Evolutionary conservation across 2,113 vertebrate species (phyloP).

Genomic region (Neomonachus schauinslandi): DNA sequence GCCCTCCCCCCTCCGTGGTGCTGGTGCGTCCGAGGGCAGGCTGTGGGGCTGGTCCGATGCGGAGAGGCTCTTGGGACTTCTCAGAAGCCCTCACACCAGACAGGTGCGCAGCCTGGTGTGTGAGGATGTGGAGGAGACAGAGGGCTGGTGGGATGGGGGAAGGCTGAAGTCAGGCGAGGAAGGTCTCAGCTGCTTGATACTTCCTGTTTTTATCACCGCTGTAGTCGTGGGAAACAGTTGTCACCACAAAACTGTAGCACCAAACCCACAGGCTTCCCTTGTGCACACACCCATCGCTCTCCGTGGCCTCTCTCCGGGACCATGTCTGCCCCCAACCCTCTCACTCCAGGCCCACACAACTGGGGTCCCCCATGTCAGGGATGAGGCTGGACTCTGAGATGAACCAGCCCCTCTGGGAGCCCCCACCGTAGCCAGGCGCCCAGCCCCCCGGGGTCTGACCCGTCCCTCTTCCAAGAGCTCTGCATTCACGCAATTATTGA

Average conservation of each 20-base stretch:
- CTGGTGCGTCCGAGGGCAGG: not conserved
- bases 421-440: not conserved
- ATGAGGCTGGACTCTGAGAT: not conserved
- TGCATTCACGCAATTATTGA: not conserved
- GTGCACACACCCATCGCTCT: accelerated
- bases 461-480: not conserved
- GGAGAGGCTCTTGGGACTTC: not conserved
- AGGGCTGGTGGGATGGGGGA: not conserved
- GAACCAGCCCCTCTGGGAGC: not conserved
- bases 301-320: not conserved
- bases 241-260: constrained; percentile 7
- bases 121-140: not conserved
- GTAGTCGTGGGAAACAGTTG: not conserved
- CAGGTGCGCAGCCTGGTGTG: too few species aligned
- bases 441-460: not conserved
- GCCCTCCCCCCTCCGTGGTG: not conserved
- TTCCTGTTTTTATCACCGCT: constrained; percentile 40
- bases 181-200: not conserved
- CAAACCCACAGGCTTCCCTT: not conserved
- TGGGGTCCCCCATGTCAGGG: not conserved
- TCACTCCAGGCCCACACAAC: not conserved
- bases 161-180: not conserved
- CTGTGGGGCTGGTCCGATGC: not conserved
- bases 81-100: not conserved
- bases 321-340: accelerated